A percentile compares a stretch with the other conserved stretches of the same genome.
These are phyloP conservation scores for Cenopis cana DNA, from an alignment of 2,888 invertebrate genomes.

Conservation along the genomic window DNA sequence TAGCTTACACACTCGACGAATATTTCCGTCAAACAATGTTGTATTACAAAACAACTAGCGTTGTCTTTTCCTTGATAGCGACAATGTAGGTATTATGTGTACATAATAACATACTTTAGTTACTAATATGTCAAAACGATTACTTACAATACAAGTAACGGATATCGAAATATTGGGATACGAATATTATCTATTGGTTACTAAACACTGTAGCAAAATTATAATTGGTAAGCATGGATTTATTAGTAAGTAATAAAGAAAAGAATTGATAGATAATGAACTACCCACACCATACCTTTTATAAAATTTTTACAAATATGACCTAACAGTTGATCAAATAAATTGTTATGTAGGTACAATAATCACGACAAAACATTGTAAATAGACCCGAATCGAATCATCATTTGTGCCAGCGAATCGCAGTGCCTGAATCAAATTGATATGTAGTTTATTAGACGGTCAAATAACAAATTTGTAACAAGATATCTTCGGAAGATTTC, in stretches of 20 bases:
- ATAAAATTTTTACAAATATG: not conserved
- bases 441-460: constrained; percentile 21
- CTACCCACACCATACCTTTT: constrained; percentile 6
- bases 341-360: not conserved
- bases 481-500: constrained; percentile 43
- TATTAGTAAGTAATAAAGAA: not conserved
- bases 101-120: not conserved
- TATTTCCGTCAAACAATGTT: constrained; percentile 70
- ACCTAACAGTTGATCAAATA: constrained; percentile 9
- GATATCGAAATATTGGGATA: not conserved
- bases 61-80: constrained; percentile 14
- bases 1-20: constrained; percentile 63
- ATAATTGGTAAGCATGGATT: not conserved
- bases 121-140: not conserved
- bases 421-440: constrained; percentile 23
- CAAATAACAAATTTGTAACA: constrained; percentile 17
- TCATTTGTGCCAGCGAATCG: constrained; percentile 1
- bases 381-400: constrained; percentile 20
- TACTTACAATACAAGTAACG: not conserved
- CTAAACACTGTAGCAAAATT: not conserved
- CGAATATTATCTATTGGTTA: not conserved
- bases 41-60: constrained; percentile 67
- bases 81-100: not conserved
- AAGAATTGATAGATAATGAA: not conserved
- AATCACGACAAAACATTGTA: constrained; percentile 5